Percentiles rank a stretch among this genome's conserved stretches.
Conservation (phyloP, 2,113 vertebrate species). For the Drymodes brunneopygia region DNA sequence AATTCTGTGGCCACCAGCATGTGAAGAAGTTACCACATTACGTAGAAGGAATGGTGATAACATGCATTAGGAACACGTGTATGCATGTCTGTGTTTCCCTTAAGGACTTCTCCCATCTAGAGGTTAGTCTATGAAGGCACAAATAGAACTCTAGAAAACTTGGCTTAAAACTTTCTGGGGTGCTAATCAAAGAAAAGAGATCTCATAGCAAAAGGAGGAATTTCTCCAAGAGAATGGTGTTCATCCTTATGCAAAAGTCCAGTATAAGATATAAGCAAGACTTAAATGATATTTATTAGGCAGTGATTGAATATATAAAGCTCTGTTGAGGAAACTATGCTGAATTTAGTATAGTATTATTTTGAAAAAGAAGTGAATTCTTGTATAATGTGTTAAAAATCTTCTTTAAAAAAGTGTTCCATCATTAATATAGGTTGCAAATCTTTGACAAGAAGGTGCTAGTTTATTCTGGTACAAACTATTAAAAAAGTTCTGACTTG, state of each 20-base stretch:
- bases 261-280: not conserved
- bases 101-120: not conserved
- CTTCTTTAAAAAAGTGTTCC: not conserved
- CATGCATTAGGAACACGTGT: rapidly evolving
- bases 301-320: not conserved
- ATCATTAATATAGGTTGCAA: not conserved
- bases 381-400: not conserved
- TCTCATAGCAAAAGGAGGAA: not conserved
- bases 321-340: not conserved
- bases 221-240: not conserved
- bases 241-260: not conserved
- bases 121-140: not conserved
- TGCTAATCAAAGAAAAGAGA: not conserved
- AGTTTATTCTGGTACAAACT: not conserved
- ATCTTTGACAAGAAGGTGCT: not conserved
- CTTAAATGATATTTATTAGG: not conserved
- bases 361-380: not conserved
- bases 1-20: not conserved
- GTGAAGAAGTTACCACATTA: not conserved
- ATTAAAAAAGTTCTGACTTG: not conserved
- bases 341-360: not conserved
- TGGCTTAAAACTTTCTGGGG: not conserved
- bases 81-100: not conserved
- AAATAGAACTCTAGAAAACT: not conserved
- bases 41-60: not conserved